Evolutionary conservation across 2,797 vertebrate genomes (phyloP).

Genomic region (Sebastes trivittatus): DNA sequence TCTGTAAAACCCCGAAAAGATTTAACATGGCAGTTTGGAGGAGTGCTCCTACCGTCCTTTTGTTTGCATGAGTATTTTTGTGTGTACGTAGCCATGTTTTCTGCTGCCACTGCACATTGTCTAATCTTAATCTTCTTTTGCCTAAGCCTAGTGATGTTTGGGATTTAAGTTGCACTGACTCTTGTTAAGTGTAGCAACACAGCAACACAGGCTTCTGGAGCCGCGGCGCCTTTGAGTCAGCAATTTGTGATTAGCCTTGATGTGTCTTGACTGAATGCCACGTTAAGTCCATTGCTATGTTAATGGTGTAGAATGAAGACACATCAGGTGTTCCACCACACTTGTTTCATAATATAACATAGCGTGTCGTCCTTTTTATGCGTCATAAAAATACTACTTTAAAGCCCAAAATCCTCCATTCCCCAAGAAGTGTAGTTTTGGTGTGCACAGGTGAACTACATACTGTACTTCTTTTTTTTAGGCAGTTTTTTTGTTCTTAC

Average conservation of each 20-base stretch:
- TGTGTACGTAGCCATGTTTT: slow-evolving; percentile 7
- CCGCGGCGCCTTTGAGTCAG: not conserved
- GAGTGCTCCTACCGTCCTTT: not conserved
- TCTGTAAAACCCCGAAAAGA: slow-evolving; percentile 7
- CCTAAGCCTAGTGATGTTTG: slow-evolving; percentile 21
- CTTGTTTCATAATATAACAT: not conserved
- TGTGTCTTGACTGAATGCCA: not conserved
- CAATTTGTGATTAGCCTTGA: slow-evolving; percentile 6
- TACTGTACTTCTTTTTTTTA: not conserved
- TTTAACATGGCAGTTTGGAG: slow-evolving; percentile 7
- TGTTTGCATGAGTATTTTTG: slow-evolving; percentile 5
- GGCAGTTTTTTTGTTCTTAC: not conserved
- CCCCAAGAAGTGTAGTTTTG: rapidly evolving
- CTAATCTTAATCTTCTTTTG: slow-evolving; percentile 32
- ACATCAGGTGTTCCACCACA: not conserved
- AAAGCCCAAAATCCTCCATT: not conserved
- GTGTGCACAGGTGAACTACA: not conserved
- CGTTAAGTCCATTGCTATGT: not conserved
- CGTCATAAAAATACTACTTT: not conserved
- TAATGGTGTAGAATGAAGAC: not conserved
- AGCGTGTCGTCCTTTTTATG: not conserved
- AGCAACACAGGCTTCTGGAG: slow-evolving; percentile 6
- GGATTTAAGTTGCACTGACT: slow-evolving; percentile 5
- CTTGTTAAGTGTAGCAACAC: slow-evolving; percentile 11
- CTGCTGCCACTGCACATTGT: slow-evolving; percentile 13